A percentile compares a stretch with the other conserved stretches of the same genome.
Conservation (phyloP, 1,140 invertebrate species). For the Palaemon carinicauda region DNA sequence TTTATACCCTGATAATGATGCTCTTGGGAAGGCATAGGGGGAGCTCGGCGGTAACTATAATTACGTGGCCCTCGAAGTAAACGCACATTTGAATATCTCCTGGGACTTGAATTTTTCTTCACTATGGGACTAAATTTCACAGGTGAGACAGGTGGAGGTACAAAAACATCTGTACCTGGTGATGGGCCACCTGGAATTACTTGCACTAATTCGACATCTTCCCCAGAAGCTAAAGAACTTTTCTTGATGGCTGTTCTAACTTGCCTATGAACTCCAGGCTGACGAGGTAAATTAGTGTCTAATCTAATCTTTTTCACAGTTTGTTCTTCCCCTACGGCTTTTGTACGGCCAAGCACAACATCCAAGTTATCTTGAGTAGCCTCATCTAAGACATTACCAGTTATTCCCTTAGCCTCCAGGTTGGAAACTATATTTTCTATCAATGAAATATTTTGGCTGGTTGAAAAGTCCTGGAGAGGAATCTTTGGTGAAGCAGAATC, state of each 20-base stretch:
- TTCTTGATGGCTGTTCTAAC: slow-evolving; percentile 49
- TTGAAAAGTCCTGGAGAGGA: too few species aligned
- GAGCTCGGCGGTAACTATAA: slow-evolving; percentile 50
- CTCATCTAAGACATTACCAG: not conserved
- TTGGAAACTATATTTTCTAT: too few species aligned
- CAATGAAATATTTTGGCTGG: too few species aligned
- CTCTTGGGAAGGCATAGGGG: slow-evolving; percentile 31
- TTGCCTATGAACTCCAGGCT: slow-evolving; percentile 51
- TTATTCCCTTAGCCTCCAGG: too few species aligned
- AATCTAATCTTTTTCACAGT: slow-evolving; percentile 30
- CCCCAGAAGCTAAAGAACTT: not conserved
- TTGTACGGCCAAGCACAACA: not conserved
- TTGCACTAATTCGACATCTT: slow-evolving; percentile 35
- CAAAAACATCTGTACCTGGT: slow-evolving; percentile 39
- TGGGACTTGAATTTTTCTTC: slow-evolving; percentile 52
- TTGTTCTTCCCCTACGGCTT: slow-evolving; percentile 19
- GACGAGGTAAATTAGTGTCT: slow-evolving; percentile 23
- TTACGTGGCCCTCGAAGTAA: slow-evolving; percentile 47
- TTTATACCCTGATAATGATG: slow-evolving; percentile 24
- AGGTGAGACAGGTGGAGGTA: slow-evolving; percentile 47
- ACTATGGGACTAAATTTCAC: slow-evolving; percentile 52
- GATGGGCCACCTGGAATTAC: not conserved
- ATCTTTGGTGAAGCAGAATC: too few species aligned
- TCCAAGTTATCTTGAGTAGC: not conserved
- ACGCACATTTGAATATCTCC: slow-evolving; percentile 56